These are phyloP conservation scores for Tipula lateralis DNA, from an alignment of 2,888 invertebrate species.

Conservation along the genomic window DNA sequence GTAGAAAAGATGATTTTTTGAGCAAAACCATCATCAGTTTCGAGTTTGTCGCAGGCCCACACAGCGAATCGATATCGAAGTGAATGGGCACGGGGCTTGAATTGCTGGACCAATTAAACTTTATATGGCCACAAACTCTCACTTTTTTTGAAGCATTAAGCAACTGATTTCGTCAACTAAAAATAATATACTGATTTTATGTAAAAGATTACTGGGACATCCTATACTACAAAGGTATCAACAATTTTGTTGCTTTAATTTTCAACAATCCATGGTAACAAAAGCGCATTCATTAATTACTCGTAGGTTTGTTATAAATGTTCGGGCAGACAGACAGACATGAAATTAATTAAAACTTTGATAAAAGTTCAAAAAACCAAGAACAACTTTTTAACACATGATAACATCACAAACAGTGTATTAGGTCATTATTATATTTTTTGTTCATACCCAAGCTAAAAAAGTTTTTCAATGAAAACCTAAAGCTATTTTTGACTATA, in stretches of 20 bases:
- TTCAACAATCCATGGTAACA: neutral
- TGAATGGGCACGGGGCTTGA: too few species aligned
- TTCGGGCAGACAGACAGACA: neutral
- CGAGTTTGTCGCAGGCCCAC: too few species aligned
- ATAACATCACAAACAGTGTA: neutral
- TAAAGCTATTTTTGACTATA: neutral
- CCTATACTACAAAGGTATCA: too few species aligned
- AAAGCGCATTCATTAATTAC: neutral
- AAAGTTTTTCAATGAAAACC: neutral
- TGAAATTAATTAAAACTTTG: neutral
- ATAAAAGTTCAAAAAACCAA: neutral
- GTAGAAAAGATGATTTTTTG: too few species aligned
- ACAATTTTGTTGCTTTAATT: neutral
- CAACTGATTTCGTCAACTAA: too few species aligned
- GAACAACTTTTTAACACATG: neutral
- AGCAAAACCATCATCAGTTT: too few species aligned
- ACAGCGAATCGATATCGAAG: too few species aligned
- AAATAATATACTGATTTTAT: too few species aligned
- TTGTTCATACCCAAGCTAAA: neutral
- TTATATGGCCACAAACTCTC: too few species aligned
- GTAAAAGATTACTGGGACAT: too few species aligned
- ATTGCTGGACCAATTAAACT: too few species aligned
- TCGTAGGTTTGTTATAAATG: neutral
- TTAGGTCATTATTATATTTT: neutral
- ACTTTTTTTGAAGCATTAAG: too few species aligned